Evolutionary conservation across 1,140 invertebrate genomes (phyloP).

Genomic region (Pomacea maculata): DNA sequence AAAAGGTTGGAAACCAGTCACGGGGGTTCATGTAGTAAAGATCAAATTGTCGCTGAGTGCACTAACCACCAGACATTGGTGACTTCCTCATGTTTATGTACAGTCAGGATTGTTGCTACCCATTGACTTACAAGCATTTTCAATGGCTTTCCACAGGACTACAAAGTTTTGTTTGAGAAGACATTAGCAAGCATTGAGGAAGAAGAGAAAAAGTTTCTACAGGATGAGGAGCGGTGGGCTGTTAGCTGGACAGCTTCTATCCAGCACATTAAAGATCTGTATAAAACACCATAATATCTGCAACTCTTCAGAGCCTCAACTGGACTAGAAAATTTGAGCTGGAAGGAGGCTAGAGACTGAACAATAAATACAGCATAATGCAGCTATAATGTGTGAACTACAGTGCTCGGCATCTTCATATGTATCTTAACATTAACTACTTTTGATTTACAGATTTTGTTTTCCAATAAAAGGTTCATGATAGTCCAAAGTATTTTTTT

Average conservation of each 20-base stretch:
- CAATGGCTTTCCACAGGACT: conserved; percentile 46
- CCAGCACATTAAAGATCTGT: conserved; percentile 58
- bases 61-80: too few species aligned
- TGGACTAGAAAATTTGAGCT: background rate
- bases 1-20: too few species aligned
- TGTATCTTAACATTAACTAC: background rate
- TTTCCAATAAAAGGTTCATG: too few species aligned
- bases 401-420: background rate
- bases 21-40: too few species aligned
- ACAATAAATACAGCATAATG: background rate
- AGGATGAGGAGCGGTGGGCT: conserved; percentile 54
- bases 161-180: conserved; percentile 54
- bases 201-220: conserved; percentile 44
- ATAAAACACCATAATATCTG: conserved; percentile 24
- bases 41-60: too few species aligned
- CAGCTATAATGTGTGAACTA: background rate
- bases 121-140: too few species aligned
- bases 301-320: background rate
- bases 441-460: conserved; percentile 6
- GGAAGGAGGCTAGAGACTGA: background rate
- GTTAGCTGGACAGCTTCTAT: conserved; percentile 59
- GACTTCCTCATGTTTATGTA: too few species aligned
- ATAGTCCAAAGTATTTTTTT: too few species aligned
- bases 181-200: conserved; percentile 50
- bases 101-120: too few species aligned